Percentiles rank a stretch among this genome's conserved stretches.
Evolutionary conservation across 2,797 vertebrate species (phyloP).

Genomic region (Hybognathus amarus): DNA sequence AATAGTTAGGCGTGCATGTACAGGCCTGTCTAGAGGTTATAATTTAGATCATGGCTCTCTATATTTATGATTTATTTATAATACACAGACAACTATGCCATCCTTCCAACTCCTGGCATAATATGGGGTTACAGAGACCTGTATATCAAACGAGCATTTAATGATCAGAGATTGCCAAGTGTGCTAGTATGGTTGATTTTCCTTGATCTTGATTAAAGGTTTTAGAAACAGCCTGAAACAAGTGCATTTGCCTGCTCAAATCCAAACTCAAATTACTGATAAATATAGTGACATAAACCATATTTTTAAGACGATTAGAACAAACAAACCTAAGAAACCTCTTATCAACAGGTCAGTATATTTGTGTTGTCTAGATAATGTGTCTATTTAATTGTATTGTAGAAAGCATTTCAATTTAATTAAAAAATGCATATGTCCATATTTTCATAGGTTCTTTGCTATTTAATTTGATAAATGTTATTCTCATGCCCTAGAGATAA

Average conservation of each 20-base stretch:
- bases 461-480: not conserved
- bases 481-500: not conserved
- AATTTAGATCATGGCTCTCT: constrained; percentile 71
- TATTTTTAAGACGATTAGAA: not conserved
- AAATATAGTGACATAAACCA: not conserved
- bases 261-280: no score
- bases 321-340: not conserved
- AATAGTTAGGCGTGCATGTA: constrained; percentile 56
- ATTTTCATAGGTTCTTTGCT: not conserved
- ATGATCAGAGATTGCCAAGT: constrained; percentile 40
- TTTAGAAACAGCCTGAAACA: not conserved
- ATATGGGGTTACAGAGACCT: constrained; percentile 58
- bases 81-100: constrained; percentile 70
- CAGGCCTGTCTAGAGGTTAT: constrained; percentile 61
- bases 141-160: constrained; percentile 56
- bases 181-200: constrained; percentile 9
- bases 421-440: not conserved
- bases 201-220: constrained; percentile 4
- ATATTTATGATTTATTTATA: constrained; percentile 80
- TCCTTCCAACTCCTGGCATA: constrained; percentile 58
- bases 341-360: not conserved
- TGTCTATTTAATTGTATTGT: not conserved
- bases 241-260: not conserved
- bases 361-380: not conserved
- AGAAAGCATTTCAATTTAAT: not conserved